Evolutionary conservation across 2,797 vertebrate species (phyloP).

Genomic region (Artibeus lituratus): DNA sequence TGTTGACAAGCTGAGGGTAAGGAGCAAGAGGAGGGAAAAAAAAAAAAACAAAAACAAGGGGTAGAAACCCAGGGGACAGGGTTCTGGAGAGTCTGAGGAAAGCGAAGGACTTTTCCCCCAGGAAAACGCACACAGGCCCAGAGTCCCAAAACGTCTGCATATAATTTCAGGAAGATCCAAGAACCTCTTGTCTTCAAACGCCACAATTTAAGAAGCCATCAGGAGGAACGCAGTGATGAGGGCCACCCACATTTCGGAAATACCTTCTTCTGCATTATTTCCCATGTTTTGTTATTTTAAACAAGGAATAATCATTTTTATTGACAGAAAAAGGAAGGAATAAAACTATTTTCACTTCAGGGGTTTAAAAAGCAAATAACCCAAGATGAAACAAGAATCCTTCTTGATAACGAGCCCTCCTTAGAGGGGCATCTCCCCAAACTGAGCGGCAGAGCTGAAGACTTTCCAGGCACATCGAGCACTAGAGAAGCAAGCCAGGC

Average conservation of each 20-base stretch:
- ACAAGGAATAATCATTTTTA: background rate
- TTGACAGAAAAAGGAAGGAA: background rate
- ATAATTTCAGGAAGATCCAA: background rate
- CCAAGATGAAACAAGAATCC: background rate
- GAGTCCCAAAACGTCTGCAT: background rate
- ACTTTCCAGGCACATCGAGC: background rate
- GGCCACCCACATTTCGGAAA: background rate
- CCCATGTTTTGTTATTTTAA: background rate
- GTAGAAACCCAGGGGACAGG: background rate
- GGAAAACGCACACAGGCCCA: background rate
- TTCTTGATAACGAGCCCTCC: background rate
- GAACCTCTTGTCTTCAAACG: background rate
- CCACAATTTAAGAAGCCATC: background rate
- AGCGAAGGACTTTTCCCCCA: background rate
- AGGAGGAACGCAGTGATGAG: background rate
- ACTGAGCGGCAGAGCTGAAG: background rate
- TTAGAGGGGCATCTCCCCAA: background rate
- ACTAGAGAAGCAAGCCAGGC: background rate
- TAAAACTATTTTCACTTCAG: background rate
- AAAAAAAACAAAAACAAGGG: background rate
- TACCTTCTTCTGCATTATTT: background rate
- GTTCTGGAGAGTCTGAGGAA: constrained; percentile 19
- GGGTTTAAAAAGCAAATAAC: background rate
- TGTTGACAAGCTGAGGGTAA: constrained; percentile 15
- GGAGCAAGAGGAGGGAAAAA: background rate